These are phyloP conservation scores for Ceratosolen fusciceps DNA, from an alignment of 1,140 invertebrate species.

Conservation along the genomic window DNA sequence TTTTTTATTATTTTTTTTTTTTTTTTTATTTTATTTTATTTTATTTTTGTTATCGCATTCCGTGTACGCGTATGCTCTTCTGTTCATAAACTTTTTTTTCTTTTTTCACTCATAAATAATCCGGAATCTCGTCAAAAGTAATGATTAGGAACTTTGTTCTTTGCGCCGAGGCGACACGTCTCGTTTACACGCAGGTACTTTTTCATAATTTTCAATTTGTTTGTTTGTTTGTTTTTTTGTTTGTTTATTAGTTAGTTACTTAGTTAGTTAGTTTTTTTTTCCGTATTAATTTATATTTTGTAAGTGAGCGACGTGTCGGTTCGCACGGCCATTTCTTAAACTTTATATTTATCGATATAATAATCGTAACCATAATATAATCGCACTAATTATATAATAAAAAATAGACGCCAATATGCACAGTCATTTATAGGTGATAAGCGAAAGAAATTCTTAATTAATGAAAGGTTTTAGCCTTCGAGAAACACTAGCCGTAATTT, in stretches of 20 bases:
- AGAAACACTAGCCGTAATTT: constrained; percentile 22
- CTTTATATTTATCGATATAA: constrained; percentile 47
- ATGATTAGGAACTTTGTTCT: constrained; percentile 46
- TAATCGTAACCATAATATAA: constrained; percentile 46
- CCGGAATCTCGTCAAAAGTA: constrained; percentile 40
- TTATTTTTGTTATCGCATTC: constrained; percentile 6
- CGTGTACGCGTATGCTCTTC: constrained; percentile 4
- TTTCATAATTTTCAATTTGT: constrained; percentile 43
- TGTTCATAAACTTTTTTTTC: constrained; percentile 41
- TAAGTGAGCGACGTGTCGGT: constrained; percentile 34
- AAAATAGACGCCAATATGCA: constrained; percentile 34
- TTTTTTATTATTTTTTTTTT: too few relatives aligned
- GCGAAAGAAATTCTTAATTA: constrained; percentile 16
- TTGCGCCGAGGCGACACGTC: constrained; percentile 47
- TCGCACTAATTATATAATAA: constrained; percentile 43
- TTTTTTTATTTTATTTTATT: constrained; percentile 2
- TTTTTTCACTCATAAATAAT: constrained; percentile 40
- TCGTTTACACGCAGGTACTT: constrained; percentile 41
- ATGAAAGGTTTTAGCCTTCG: constrained; percentile 10
- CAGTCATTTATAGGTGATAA: constrained; percentile 12
- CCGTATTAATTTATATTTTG: constrained; percentile 33
- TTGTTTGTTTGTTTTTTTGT: too few relatives aligned
- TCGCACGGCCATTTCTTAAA: constrained; percentile 40
- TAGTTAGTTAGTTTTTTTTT: too few relatives aligned
- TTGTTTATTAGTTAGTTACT: too few relatives aligned